A percentile compares a stretch with the other conserved stretches of the same genome.
These are phyloP conservation scores for Epinotia demarniana DNA, from an alignment of 2,888 invertebrate genomes.

Conservation along the genomic window DNA sequence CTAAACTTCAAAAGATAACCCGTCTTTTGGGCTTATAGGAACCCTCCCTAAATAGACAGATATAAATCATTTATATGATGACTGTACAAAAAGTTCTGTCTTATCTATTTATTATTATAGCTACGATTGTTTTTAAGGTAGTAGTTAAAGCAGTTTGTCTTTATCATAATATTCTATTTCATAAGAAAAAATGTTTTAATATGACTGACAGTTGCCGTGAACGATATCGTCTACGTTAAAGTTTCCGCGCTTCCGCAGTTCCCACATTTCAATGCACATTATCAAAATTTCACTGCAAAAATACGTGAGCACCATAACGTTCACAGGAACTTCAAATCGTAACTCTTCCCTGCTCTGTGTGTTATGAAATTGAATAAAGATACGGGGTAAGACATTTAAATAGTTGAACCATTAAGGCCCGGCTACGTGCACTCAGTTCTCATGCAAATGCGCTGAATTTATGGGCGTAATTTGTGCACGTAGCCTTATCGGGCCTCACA, in stretches of 20 bases:
- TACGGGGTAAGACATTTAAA: slow-evolving; percentile 71
- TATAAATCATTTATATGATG: no score
- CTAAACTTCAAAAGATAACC: no score
- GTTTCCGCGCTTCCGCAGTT: not conserved
- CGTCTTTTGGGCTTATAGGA: no score
- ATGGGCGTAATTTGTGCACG: slow-evolving; percentile 59
- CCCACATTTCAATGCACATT: not conserved
- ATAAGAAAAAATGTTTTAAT: no score
- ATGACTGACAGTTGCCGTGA: no score
- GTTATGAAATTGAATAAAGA: slow-evolving; percentile 71
- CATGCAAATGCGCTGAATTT: slow-evolving; percentile 72
- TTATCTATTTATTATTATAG: no score
- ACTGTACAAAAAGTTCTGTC: no score
- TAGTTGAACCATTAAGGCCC: slow-evolving; percentile 70
- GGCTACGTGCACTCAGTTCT: slow-evolving; percentile 62
- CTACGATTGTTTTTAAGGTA: no score
- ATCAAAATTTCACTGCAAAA: slow-evolving; percentile 4
- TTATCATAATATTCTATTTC: no score
- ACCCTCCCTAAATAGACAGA: no score
- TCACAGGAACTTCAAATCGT: slow-evolving; percentile 58
- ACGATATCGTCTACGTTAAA: not conserved
- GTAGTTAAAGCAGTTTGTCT: no score
- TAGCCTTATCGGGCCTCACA: slow-evolving; percentile 1
- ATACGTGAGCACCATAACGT: slow-evolving; percentile 29
- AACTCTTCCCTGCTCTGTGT: slow-evolving; percentile 54